phyloP scores from a whole-genome alignment of 2,888 invertebrate species.

The Auanema sp. region DNA sequence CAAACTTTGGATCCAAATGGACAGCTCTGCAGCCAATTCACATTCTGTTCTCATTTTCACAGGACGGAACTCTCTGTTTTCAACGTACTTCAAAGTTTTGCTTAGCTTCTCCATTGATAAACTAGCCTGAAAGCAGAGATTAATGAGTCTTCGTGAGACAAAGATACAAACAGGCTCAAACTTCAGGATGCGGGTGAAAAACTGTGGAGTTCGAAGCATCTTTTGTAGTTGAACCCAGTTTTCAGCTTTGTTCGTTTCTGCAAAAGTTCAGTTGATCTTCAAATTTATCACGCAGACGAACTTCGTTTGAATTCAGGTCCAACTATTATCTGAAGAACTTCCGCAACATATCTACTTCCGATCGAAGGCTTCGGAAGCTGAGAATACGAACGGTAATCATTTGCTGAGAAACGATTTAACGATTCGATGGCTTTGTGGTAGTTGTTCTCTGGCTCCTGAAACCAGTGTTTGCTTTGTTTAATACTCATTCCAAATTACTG shows the following conservation, averaged over 20 bases:
- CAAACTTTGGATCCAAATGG: slow-evolving; percentile 23
- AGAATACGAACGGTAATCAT: slow-evolving; percentile 12
- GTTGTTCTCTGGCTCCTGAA: slow-evolving; percentile 12
- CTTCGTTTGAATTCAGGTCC: slow-evolving; percentile 11
- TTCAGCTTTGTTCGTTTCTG: background rate
- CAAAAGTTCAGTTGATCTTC: background rate
- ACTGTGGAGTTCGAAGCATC: background rate
- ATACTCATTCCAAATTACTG: background rate
- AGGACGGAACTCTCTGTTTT: slow-evolving; percentile 35
- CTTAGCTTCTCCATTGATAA: slow-evolving; percentile 17
- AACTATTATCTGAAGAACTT: slow-evolving; percentile 11
- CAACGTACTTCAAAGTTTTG: slow-evolving; percentile 21
- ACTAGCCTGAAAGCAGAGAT: background rate
- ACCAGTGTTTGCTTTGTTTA: background rate
- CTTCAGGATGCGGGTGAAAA: background rate
- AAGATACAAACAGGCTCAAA: slow-evolving; percentile 14
- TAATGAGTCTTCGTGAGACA: no score
- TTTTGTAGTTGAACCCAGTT: background rate
- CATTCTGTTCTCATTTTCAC: slow-evolving; percentile 29
- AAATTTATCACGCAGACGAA: background rate
- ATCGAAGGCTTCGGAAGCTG: slow-evolving; percentile 10
- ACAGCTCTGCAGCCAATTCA: slow-evolving; percentile 28
- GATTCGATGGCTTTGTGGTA: background rate
- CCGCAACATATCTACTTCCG: slow-evolving; percentile 16
- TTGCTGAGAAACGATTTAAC: slow-evolving; percentile 2